Percentiles rank a stretch among this genome's conserved stretches.
Evolutionary conservation across 1,140 invertebrate genomes (phyloP).

Genomic region (Cardiocondyla obscurior): DNA sequence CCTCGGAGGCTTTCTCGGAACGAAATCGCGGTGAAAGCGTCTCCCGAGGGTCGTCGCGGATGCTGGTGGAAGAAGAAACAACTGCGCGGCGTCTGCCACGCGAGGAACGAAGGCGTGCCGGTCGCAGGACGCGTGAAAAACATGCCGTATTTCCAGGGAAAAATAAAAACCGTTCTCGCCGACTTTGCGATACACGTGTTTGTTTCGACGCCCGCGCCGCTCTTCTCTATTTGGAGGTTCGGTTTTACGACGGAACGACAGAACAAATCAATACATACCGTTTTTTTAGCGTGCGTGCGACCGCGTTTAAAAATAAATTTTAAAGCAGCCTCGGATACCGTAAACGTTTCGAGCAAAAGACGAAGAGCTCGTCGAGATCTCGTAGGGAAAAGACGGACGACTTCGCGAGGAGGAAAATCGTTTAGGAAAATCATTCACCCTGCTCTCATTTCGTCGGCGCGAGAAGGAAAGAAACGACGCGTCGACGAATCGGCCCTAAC

Average conservation of each 20-base stretch:
- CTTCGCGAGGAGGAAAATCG: too few relatives aligned
- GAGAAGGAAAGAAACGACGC: conserved; percentile 11
- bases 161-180: background rate
- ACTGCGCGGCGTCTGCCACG: conserved; percentile 8
- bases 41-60: conserved; percentile 18
- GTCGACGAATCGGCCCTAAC: conserved; percentile 23
- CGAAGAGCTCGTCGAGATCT: too few relatives aligned
- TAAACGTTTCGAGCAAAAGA: too few relatives aligned
- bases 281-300: too few relatives aligned
- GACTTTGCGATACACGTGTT: background rate
- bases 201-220: background rate
- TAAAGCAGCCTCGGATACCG: too few relatives aligned
- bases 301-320: too few relatives aligned
- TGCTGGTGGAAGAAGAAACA: conserved; percentile 1
- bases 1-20: conserved; percentile 35
- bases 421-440: background rate
- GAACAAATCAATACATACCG: too few relatives aligned
- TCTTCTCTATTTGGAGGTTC: background rate
- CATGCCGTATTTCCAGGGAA: background rate
- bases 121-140: background rate
- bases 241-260: too few relatives aligned
- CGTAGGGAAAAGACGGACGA: too few relatives aligned
- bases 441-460: background rate
- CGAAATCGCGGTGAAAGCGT: conserved; percentile 62
- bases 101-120: background rate